Evolutionary conservation across 2,113 vertebrate species (phyloP).

Genomic region (Albula glossodonta): DNA sequence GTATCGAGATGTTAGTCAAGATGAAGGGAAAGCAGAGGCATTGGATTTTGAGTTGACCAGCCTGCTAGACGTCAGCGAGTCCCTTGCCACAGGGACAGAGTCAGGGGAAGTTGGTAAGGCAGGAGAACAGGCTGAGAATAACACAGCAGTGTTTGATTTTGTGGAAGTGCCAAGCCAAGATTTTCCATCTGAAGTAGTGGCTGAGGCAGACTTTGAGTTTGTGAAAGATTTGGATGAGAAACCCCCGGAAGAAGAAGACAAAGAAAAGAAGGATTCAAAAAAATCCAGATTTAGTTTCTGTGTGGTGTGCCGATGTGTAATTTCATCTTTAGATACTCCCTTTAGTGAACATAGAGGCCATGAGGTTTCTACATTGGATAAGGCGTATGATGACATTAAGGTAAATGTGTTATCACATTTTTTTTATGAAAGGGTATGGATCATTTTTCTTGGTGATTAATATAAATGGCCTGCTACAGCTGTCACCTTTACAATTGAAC

Average conservation of each 20-base stretch:
- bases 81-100: constrained; percentile 44
- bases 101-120: background rate
- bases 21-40: constrained; percentile 62
- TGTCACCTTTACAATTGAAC: too few relatives aligned
- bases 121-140: background rate
- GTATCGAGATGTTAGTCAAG: constrained; percentile 25
- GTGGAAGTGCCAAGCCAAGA: constrained; percentile 41
- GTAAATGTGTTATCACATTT: constrained; percentile 51
- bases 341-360: constrained; percentile 73
- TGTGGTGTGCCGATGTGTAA: constrained; percentile 68
- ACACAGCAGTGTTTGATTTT: background rate
- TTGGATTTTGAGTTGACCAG: constrained; percentile 62
- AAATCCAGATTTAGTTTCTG: constrained; percentile 71
- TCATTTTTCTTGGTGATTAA: background rate
- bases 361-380: constrained; percentile 70
- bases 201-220: constrained; percentile 53
- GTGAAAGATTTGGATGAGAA: constrained; percentile 53
- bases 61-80: constrained; percentile 62
- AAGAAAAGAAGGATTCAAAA: constrained; percentile 56
- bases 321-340: constrained; percentile 71
- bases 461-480: too few relatives aligned
- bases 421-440: background rate
- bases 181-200: constrained; percentile 43
- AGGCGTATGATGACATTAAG: constrained; percentile 71
- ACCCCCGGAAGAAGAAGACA: constrained; percentile 47